Base-by-base conservation (phyloP, 2,888 invertebrate genomes). In the Scaptodrosophila latifasciaeformis region DNA sequence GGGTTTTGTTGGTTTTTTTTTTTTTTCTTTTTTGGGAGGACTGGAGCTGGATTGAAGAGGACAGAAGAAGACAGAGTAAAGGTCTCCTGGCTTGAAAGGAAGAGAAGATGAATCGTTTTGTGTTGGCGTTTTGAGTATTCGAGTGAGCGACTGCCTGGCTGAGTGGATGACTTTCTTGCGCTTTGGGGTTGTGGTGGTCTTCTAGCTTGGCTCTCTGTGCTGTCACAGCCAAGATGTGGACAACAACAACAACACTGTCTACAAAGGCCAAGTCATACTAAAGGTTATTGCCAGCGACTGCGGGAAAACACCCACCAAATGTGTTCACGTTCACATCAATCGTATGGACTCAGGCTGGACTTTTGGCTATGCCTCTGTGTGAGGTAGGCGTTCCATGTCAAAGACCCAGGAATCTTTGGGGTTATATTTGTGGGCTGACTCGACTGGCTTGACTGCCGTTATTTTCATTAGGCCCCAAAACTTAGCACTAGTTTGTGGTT, bases 81-180 rank as follows among this genome's bases (percentile, higher is more conserved):
- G n/a, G n/a, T n/a, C n/a, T n/a, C n/a, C n/a, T n/a, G n/a, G 54
- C 57, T 74, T 70, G 64, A 74, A 67, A 78, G 76, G 70, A 67
- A 54, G 53, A 62, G 82, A 82, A 83, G 84, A 84, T 83, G 82
- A 81, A 84, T 81, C 82, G 83, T 70, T 83, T 82, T 81, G 82
- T 72, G 81, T 81, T 72, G 83, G 80, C 65, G 70, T 72, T 69
- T 67, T 66, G 74, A 74, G 72, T 59, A 78, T 63, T 80, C 78
- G 78, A 74, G 79, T 72, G 72, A 62, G 59, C 62, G 52, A 62
- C 49, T 19, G 27, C 27, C 9, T 47, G 34, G 53, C 27, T 27
- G 27, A 5, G 4, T 27, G 4, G 4, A 27, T n/a, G n/a, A n/a
- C n/a, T n/a, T n/a, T n/a, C n/a, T n/a, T n/a, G n/a, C n/a, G 50